Base-by-base conservation (phyloP, 2,113 vertebrate genomes). In the Silurus meridionalis region DNA sequence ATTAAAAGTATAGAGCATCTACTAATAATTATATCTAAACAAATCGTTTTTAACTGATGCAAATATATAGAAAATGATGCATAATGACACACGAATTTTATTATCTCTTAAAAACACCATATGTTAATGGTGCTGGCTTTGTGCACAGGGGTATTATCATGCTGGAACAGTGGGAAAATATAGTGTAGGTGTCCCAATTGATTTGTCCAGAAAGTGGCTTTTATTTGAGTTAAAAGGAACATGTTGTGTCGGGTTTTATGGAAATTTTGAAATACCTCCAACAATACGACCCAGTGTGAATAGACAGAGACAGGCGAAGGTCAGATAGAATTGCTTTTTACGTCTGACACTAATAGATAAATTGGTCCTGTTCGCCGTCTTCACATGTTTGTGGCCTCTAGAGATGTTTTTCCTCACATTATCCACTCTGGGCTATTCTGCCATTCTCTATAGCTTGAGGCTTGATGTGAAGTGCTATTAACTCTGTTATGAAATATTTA, bases 351-450 rank as follows among this genome's bases (percentile, higher is more conserved):
- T 60, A 10, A 60, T 21, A 37, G 8, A 80, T 17, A 25, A 8
- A 17, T 8, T 3, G 21, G 9, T 78, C 23, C 74, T 77, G 2
- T 55, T 55, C 6, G 57, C 6, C 8, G 9, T 13, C 19, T 19
- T 46, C 48, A 10, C 4, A 1, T 19, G 53, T 50, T 25, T 53
- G 21, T 61, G 25, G 8, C 53, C 11, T 66, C 14, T 85, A n/a
- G 63, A 57, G 23, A 82, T 78, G 85, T 85, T 82, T 63, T 80
- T 78, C 74, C 83, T 83, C 8, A 28, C 28, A 52, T 66, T 66
- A 21, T 82, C 37, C 19, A 19, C 72, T 63, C 48, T 11, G 48
- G n/a, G 58, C 37, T 6, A 57, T 28, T 13, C 53, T 53, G 58
- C 15, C 53, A 23, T 71, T 72, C 11, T 57, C 25, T 85, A 8